These are phyloP conservation scores for Acanthacorydalis orientalis DNA, from an alignment of 2,888 invertebrate species.

Conservation along the genomic window DNA sequence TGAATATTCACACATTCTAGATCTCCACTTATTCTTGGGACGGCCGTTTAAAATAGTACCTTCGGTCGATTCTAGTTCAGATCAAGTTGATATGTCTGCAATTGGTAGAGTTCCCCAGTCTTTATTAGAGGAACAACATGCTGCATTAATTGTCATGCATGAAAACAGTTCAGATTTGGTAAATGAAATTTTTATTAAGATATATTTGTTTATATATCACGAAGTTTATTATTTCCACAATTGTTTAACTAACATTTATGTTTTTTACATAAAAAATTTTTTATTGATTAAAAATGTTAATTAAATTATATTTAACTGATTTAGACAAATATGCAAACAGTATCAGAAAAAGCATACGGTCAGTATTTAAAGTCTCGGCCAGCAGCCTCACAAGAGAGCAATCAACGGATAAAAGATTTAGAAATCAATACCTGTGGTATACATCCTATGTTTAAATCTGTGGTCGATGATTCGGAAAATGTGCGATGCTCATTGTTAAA, in stretches of 20 bases:
- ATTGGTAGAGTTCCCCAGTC: conserved; percentile 71
- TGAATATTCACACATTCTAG: conserved; percentile 84
- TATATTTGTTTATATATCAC: neutral
- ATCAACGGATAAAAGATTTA: conserved; percentile 65
- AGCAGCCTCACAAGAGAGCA: conserved; percentile 75
- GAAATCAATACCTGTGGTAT: conserved; percentile 34
- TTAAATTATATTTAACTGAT: conserved; percentile 9
- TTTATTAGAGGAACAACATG: conserved; percentile 67
- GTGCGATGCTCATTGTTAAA: conserved; percentile 32
- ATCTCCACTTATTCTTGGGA: conserved; percentile 86
- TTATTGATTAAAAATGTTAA: no score
- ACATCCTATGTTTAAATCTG: conserved; percentile 44
- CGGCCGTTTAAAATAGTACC: conserved; percentile 43
- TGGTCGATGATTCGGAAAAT: conserved; percentile 20
- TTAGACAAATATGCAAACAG: conserved; percentile 47
- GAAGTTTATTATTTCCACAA: no score
- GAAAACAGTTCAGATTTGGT: conserved; percentile 60
- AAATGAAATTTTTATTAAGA: conserved; percentile 18
- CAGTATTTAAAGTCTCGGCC: conserved; percentile 82
- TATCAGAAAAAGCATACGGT: conserved; percentile 76
- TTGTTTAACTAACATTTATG: neutral
- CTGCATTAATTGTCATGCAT: conserved; percentile 58
- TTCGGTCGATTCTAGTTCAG: conserved; percentile 16
- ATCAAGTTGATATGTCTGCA: conserved; percentile 18
- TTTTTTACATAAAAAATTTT: no score